Conservation (phyloP, 2,797 vertebrate species). For the Monodelphis domestica region DNA sequence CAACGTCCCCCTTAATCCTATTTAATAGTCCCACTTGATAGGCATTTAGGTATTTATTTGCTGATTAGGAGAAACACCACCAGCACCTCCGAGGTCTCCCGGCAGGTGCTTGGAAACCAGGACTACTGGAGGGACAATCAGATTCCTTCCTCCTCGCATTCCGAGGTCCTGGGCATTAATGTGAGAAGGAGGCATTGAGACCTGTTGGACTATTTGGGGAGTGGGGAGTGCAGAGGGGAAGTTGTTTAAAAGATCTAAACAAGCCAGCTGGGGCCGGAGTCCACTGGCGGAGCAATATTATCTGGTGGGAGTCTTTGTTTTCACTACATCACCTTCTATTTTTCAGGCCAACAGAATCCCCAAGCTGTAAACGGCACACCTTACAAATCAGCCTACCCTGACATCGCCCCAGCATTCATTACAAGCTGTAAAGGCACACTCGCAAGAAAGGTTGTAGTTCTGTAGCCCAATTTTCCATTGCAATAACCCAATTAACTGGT, state of each 20-base stretch:
- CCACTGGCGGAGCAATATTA: constrained; percentile 79
- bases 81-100: constrained; percentile 69
- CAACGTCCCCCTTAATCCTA: constrained; percentile 41
- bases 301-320: constrained; percentile 84
- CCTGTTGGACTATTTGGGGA: constrained; percentile 69
- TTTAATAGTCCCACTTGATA: constrained; percentile 68
- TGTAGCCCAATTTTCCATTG: constrained; percentile 89
- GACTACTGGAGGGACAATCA: constrained; percentile 3
- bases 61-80: constrained; percentile 79
- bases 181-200: constrained; percentile 75
- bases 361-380: constrained; percentile 87
- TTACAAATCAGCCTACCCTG: constrained; percentile 87
- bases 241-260: constrained; percentile 74
- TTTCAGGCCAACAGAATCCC: constrained; percentile 82
- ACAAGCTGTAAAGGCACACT: constrained; percentile 86
- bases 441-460: constrained; percentile 86
- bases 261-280: constrained; percentile 81
- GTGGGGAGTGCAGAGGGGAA: constrained; percentile 36
- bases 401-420: constrained; percentile 87
- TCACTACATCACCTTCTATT: constrained; percentile 81
- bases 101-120: constrained; percentile 79
- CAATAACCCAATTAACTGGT: constrained; percentile 91
- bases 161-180: constrained; percentile 55
- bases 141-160: constrained; percentile 53
- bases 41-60: constrained; percentile 80